Conservation (phyloP, 2,888 invertebrate genomes). For the Poecilus cupreus region DNA sequence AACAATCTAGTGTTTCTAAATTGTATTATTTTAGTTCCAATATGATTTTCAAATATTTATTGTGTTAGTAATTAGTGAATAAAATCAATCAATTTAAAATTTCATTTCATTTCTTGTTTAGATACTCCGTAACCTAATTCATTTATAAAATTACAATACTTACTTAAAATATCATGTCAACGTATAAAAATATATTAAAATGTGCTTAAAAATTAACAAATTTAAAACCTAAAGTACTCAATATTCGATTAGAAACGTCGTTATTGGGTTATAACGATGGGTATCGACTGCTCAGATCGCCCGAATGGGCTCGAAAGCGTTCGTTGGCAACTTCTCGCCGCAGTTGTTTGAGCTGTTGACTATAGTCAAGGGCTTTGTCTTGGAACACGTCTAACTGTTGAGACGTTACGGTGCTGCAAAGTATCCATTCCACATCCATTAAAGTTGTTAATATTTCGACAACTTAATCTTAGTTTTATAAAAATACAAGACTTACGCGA, state of each 20-base stretch:
- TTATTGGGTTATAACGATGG: constrained; percentile 67
- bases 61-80: too few relatives aligned
- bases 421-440: background rate
- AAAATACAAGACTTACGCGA: too few relatives aligned
- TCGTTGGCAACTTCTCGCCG: constrained; percentile 75
- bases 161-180: background rate
- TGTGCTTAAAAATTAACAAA: background rate
- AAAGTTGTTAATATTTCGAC: too few relatives aligned
- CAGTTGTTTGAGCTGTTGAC: constrained; percentile 74
- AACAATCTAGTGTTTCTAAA: too few relatives aligned
- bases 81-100: too few relatives aligned
- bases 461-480: too few relatives aligned
- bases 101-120: too few relatives aligned
- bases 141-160: background rate
- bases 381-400: constrained; percentile 74
- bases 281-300: constrained; percentile 69
- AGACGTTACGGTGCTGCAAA: constrained; percentile 69
- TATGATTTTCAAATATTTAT: too few relatives aligned
- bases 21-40: too few relatives aligned
- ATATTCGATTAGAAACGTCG: too few relatives aligned
- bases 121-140: background rate
- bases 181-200: background rate
- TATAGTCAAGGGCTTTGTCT: constrained; percentile 75
- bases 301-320: constrained; percentile 72
- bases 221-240: too few relatives aligned